Base-by-base conservation (phyloP, 1,140 invertebrate genomes). In the Trichonephila clavipes region DNA sequence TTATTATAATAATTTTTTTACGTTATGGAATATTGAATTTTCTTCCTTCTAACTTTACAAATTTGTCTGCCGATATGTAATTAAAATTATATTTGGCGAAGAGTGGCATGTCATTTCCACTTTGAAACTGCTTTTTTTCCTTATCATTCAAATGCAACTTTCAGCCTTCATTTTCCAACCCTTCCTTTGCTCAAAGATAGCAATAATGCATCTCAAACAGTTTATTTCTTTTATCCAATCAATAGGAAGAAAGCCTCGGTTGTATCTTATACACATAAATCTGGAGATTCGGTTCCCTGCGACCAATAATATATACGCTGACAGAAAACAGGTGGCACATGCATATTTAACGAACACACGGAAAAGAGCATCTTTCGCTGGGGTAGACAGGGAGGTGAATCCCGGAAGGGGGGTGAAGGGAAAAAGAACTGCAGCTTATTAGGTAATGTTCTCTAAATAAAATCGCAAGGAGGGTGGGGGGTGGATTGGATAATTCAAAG, bases 291-390 rank as follows among this genome's bases (percentile, higher is more conserved):
- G 40, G 51, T 83, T 83, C 21, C 82, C 82, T 10, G 44, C 24
- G 18, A 77, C 72, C 72, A 40, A 77, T 77, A 77, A 77, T 77
- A 85, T 59, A 59, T 85, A 24, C n/a, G 44, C 58, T 66, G 61
- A 88, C 59, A 62, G 86, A 34, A 34, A 72, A 91, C 90, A 91
- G 90, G 90, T 91, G 90, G 90, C 59, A 21, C 90, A 83, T 91
- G 90, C 90, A 91, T 91, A 85, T 91, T 91, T 91, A 91, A 83
- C 28, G 61, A 82, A n/a, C 24, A n/a, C 72, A 24, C 12, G 28
- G 40, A 91, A 91, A 64, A 91, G 90, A 91, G 77, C 81, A 91
- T 91, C 90, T 64, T 58, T 24, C 58, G 21, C 3, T 0, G 14
- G 34, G 69, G 12, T 28, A 10, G 72, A 28, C 1, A 40, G 28